These are phyloP conservation scores for Clamator glandarius DNA, from an alignment of 2,797 vertebrate species.

Conservation along the genomic window DNA sequence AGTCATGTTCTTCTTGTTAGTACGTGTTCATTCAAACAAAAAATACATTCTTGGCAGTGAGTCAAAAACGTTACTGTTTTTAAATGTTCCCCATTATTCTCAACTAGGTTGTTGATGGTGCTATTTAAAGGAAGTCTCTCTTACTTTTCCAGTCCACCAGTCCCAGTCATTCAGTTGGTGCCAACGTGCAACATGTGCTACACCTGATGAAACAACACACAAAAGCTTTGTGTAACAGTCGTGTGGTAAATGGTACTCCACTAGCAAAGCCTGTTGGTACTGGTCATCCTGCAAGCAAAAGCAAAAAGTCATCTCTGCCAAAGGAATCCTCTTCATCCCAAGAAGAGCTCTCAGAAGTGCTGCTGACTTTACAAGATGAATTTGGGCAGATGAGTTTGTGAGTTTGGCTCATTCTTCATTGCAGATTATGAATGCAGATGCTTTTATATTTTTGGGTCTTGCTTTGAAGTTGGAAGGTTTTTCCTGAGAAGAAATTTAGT, in stretches of 20 bases:
- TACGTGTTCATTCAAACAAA: not conserved
- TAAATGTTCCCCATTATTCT: not conserved
- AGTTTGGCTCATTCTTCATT: constrained; percentile 58
- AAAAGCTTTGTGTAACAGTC: constrained; percentile 89
- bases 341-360: constrained; percentile 88
- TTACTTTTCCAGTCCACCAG: constrained; percentile 84
- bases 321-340: constrained; percentile 74
- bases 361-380: constrained; percentile 91
- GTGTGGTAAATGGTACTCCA: constrained; percentile 79
- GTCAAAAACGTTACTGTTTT: not conserved
- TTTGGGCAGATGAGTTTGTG: constrained; percentile 94
- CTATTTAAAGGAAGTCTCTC: not conserved
- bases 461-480: not conserved
- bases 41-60: not conserved
- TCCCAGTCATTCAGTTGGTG: constrained; percentile 92
- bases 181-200: constrained; percentile 94
- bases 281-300: not conserved
- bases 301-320: constrained; percentile 43
- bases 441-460: not conserved
- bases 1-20: not conserved
- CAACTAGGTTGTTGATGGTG: not conserved
- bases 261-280: constrained; percentile 35
- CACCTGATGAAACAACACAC: constrained; percentile 96
- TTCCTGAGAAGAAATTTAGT: not conserved
- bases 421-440: not conserved